Conservation (phyloP, 2,797 vertebrate genomes). For the Silurus aristotelis region DNA sequence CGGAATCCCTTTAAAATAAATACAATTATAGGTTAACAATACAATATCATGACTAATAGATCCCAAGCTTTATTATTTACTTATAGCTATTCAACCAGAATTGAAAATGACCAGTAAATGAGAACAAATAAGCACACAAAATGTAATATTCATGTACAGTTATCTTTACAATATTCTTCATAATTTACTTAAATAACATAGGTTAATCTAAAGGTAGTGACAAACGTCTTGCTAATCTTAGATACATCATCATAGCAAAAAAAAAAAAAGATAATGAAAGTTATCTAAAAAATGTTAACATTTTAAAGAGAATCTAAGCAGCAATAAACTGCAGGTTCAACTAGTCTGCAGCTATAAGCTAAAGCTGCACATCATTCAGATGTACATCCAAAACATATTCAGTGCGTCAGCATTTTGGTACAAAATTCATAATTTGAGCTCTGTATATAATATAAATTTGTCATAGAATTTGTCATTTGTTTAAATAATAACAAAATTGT, state of each 20-base stretch:
- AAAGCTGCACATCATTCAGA: neutral
- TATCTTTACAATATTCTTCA: neutral
- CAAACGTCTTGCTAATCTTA: neutral
- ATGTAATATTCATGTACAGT: neutral
- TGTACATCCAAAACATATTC: neutral
- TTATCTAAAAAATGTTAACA: neutral
- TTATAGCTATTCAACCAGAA: neutral
- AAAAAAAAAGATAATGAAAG: neutral
- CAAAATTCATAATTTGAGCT: neutral
- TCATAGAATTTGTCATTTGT: neutral
- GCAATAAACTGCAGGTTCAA: neutral
- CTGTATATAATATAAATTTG: neutral
- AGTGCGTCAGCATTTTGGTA: neutral
- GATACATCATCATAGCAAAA: neutral
- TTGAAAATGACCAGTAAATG: neutral
- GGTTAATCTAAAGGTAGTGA: neutral
- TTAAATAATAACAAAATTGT: neutral
- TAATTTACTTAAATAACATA: neutral
- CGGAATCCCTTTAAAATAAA: neutral
- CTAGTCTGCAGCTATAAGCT: neutral
- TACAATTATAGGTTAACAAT: neutral
- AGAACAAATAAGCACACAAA: neutral
- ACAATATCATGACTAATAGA: neutral
- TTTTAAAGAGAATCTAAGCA: neutral
- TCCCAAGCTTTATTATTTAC: neutral